These are phyloP conservation scores for Tridacna crocea DNA, from an alignment of 2,888 invertebrate genomes.

Conservation along the genomic window DNA sequence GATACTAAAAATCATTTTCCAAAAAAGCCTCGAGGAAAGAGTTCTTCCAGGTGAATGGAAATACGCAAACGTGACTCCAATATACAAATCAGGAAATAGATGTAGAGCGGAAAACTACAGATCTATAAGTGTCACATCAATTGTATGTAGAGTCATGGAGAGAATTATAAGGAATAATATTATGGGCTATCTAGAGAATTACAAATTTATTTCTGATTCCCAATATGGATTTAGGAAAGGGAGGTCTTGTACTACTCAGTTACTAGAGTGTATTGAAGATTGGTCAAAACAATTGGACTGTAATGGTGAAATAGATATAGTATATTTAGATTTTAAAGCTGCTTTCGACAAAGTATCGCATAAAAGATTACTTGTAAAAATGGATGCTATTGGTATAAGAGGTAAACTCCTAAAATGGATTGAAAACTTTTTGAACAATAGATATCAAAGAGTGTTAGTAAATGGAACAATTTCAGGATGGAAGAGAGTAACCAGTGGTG, in stretches of 20 bases:
- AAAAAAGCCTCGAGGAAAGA: background rate
- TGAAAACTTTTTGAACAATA: background rate
- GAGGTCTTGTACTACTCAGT: background rate
- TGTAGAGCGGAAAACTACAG: background rate
- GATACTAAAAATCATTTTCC: background rate
- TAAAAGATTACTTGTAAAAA: background rate
- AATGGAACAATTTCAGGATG: background rate
- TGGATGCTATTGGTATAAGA: background rate
- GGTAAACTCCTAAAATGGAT: background rate
- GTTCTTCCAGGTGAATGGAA: background rate
- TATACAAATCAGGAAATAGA: background rate
- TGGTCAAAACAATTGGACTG: background rate
- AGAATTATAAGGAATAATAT: background rate
- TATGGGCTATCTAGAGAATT: background rate
- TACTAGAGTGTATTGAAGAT: background rate
- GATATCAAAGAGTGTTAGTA: background rate
- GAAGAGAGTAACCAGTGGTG: background rate
- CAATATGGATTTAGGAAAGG: background rate
- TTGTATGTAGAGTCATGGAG: background rate
- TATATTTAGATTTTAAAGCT: background rate
- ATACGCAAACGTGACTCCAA: background rate
- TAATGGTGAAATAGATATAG: background rate
- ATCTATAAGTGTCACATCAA: background rate
- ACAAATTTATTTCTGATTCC: background rate
- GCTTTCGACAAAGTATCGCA: background rate